Percentiles rank a stretch among this genome's conserved stretches.
Evolutionary conservation across 2,797 vertebrate species (phyloP).

Genomic region (Cyprinodon diabolis): DNA sequence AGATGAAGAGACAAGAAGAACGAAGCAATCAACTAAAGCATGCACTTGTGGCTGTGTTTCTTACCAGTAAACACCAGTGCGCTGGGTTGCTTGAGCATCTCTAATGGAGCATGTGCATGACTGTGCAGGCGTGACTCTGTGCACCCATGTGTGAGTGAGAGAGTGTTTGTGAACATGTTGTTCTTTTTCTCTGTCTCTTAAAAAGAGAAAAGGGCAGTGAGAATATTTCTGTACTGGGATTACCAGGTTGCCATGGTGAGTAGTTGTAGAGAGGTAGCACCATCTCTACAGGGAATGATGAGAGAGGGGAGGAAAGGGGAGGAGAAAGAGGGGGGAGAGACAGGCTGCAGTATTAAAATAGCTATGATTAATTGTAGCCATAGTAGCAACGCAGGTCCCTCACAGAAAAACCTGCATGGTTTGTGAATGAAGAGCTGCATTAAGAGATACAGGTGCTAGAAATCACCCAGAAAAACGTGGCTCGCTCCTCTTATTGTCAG

Average conservation of each 20-base stretch:
- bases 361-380: conserved; percentile 61
- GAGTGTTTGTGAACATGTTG: conserved; percentile 28
- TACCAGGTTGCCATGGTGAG: conserved; percentile 83
- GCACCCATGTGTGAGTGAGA: conserved; percentile 17
- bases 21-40: conserved; percentile 19
- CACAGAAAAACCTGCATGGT: conserved; percentile 32
- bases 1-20: conserved; percentile 16
- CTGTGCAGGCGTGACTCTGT: conserved; percentile 18
- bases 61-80: conserved; percentile 63
- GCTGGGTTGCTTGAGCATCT: conserved; percentile 43
- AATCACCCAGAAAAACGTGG: conserved; percentile 7
- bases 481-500: background rate
- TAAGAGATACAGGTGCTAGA: conserved; percentile 19
- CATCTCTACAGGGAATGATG: conserved; percentile 65
- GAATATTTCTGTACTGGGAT: conserved; percentile 76
- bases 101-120: conserved; percentile 23
- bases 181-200: conserved; percentile 25
- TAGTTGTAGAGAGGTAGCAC: conserved; percentile 75
- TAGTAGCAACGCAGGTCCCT: conserved; percentile 42
- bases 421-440: conserved; percentile 53
- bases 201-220: conserved; percentile 26
- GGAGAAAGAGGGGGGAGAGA: conserved; percentile 54
- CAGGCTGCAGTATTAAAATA: conserved; percentile 56
- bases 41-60: conserved; percentile 43
- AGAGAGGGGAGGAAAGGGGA: conserved; percentile 38